phyloP scores from a whole-genome alignment of 2,113 vertebrate species.

The Aptenodytes patagonicus region DNA sequence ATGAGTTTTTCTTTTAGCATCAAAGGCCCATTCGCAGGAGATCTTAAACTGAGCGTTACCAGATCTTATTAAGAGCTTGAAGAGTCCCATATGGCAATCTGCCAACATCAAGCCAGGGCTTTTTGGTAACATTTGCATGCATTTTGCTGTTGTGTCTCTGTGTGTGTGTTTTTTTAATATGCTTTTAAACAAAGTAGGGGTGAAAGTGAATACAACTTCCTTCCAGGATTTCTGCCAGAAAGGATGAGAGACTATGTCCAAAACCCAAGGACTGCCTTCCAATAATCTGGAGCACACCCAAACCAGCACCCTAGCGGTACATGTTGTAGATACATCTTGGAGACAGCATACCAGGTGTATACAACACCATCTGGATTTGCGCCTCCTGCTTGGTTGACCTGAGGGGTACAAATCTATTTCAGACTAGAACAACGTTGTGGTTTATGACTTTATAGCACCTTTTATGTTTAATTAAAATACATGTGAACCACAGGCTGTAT shows the following conservation, averaged over 20 bases:
- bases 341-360: neutral
- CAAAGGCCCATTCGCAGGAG: neutral
- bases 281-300: neutral
- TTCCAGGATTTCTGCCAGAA: neutral
- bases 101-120: neutral
- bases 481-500: neutral
- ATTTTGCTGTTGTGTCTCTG: neutral
- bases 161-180: neutral
- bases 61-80: neutral
- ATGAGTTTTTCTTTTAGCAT: neutral
- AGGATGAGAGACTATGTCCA: neutral
- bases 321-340: neutral
- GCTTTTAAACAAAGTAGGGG: neutral
- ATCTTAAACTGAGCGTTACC: neutral
- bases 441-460: neutral
- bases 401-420: neutral
- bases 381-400: neutral
- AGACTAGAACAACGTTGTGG: neutral
- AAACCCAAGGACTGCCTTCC: neutral
- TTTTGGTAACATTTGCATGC: neutral
- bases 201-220: neutral
- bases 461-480: neutral
- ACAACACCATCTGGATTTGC: fast-evolving
- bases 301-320: neutral
- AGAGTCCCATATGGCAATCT: neutral